phyloP scores from a whole-genome alignment of 2,888 invertebrate species.

The Drosophila melanosoma region DNA sequence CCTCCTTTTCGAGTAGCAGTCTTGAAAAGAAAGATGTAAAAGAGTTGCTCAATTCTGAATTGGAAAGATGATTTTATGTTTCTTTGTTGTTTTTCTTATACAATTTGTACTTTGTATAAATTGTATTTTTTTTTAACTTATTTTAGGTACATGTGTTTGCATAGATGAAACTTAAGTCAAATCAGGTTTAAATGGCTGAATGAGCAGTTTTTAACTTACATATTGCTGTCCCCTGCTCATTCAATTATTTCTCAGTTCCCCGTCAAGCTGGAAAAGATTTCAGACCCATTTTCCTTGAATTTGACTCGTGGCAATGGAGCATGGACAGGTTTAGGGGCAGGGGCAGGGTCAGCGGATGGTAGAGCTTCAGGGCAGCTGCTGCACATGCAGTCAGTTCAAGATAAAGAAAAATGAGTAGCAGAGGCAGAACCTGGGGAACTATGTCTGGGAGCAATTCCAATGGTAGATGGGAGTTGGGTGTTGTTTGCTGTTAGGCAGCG shows the following conservation, averaged over 20 bases:
- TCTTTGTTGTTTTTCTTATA: neutral
- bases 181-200: neutral
- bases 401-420: neutral
- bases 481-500: constrained; percentile 39
- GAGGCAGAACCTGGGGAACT: neutral
- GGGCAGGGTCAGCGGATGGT: neutral
- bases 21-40: neutral
- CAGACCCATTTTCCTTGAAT: constrained; percentile 27
- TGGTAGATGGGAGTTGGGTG: neutral
- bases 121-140: neutral
- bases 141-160: neutral
- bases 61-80: neutral
- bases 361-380: constrained; percentile 30
- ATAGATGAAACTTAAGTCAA: neutral
- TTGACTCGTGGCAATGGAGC: constrained; percentile 49
- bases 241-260: neutral
- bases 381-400: constrained; percentile 27
- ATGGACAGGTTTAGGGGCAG: neutral
- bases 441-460: constrained; percentile 7
- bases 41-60: neutral
- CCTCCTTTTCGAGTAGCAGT: neutral
- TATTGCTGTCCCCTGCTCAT: neutral
- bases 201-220: constrained; percentile 15
- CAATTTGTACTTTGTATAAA: neutral
- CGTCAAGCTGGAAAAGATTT: constrained; percentile 47